Evolutionary conservation across 2,888 invertebrate species (phyloP).

Genomic region (Lasioglossum leucozonium): DNA sequence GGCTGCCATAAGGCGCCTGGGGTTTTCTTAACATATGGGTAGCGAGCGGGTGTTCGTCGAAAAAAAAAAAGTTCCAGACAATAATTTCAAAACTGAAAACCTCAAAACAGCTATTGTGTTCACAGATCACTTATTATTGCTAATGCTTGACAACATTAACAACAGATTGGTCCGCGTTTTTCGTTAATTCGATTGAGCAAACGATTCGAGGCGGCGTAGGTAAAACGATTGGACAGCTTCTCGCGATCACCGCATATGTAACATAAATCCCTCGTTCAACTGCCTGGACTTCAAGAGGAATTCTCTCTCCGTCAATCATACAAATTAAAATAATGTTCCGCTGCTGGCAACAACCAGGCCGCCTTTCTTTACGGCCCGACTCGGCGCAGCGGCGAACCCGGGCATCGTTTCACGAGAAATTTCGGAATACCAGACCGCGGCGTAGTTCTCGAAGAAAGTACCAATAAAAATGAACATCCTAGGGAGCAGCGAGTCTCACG

Average conservation of each 20-base stretch:
- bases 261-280: conserved; percentile 19
- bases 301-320: conserved; percentile 30
- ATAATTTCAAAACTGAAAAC: not conserved
- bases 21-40: conserved; percentile 55
- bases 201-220: no score
- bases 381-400: no score
- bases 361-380: not conserved
- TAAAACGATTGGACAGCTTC: not conserved
- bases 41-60: conserved; percentile 15
- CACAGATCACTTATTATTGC: no score
- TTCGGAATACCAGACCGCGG: conserved; percentile 20
- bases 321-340: conserved; percentile 37
- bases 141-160: no score
- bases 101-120: not conserved
- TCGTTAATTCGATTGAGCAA: no score
- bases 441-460: conserved; percentile 60
- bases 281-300: conserved; percentile 30
- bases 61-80: conserved; percentile 1
- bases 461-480: conserved; percentile 50
- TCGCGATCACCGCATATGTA: not conserved
- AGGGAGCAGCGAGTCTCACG: conserved; percentile 55
- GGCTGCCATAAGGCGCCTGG: conserved; percentile 59
- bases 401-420: conserved; percentile 26
- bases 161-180: no score
- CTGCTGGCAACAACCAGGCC: conserved; percentile 16